A percentile compares a stretch with the other conserved stretches of the same genome.
These are phyloP conservation scores for Actenoides lindsayi DNA, from an alignment of 2,113 vertebrate species.

Conservation along the genomic window DNA sequence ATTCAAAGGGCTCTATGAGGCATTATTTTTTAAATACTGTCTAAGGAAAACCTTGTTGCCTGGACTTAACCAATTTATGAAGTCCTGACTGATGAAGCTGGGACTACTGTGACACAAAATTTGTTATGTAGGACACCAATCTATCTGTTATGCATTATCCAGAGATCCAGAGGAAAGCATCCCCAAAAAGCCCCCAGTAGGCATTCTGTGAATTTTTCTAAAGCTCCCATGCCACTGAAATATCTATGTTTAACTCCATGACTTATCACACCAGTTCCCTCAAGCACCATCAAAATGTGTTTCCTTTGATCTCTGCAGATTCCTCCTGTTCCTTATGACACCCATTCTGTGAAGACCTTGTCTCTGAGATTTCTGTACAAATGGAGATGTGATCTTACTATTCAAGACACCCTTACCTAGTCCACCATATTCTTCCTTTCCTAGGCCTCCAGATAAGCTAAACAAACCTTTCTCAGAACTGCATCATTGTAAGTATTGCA, in stretches of 20 bases:
- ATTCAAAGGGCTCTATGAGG: not conserved
- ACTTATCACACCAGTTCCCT: not conserved
- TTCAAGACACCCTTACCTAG: not conserved
- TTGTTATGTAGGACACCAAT: not conserved
- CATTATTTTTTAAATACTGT: not conserved
- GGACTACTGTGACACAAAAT: not conserved
- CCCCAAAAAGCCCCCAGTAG: fast-evolving
- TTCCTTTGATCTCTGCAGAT: not conserved
- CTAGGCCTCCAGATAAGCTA: not conserved
- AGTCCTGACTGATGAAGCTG: not conserved
- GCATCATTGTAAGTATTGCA: not conserved
- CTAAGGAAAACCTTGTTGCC: not conserved
- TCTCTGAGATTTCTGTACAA: not conserved
- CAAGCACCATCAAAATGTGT: not conserved
- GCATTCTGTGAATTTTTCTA: not conserved
- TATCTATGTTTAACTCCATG: not conserved
- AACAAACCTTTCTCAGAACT: not conserved
- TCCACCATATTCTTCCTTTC: not conserved
- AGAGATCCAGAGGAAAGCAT: not conserved
- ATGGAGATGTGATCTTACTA: not conserved
- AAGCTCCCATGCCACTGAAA: not conserved
- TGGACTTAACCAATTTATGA: not conserved
- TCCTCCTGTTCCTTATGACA: not conserved
- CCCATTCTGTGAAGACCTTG: not conserved
- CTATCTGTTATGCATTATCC: not conserved